Conservation (phyloP, 2,888 invertebrate genomes). For the Oscheius sp. region DNA sequence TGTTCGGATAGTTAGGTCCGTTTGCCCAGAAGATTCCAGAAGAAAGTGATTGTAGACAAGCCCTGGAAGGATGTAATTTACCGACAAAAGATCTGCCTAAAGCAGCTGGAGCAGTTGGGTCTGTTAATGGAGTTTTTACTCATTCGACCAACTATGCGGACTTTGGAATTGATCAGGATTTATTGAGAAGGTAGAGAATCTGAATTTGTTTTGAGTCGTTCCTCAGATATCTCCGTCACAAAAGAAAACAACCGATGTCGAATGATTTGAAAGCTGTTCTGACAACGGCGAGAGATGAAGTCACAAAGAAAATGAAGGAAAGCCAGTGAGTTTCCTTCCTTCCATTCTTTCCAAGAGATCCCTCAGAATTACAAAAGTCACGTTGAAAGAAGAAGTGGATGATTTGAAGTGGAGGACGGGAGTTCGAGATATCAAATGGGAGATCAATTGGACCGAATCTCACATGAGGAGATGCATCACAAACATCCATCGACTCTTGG, state of each 20-base stretch:
- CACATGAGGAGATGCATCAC: constrained; percentile 65
- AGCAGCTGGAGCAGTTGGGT: neutral
- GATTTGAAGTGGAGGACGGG: constrained; percentile 61
- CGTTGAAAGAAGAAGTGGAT: constrained; percentile 62
- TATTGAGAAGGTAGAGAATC: constrained; percentile 39
- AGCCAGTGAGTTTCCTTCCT: constrained; percentile 34
- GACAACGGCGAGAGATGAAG: constrained; percentile 51
- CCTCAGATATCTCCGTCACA: constrained; percentile 45
- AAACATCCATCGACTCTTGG: constrained; percentile 58
- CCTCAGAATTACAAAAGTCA: constrained; percentile 40
- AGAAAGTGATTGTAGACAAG: constrained; percentile 46
- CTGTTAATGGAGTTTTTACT: neutral
- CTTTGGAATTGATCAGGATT: constrained; percentile 39
- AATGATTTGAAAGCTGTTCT: constrained; percentile 43
- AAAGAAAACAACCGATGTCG: constrained; percentile 34
- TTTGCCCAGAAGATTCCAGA: neutral
- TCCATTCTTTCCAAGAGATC: neutral
- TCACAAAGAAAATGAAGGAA: constrained; percentile 50
- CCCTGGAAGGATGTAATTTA: constrained; percentile 61
- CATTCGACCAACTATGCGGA: neutral
- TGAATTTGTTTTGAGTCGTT: neutral
- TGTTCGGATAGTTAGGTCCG: constrained; percentile 60
- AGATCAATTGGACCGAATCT: constrained; percentile 66
- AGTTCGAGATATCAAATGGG: constrained; percentile 61
- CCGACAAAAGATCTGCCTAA: constrained; percentile 56